Evolutionary conservation across 2,113 vertebrate genomes (phyloP), one percentile per base, ranked within the genome.

Genomic region (Epinephelus moara): DNA sequence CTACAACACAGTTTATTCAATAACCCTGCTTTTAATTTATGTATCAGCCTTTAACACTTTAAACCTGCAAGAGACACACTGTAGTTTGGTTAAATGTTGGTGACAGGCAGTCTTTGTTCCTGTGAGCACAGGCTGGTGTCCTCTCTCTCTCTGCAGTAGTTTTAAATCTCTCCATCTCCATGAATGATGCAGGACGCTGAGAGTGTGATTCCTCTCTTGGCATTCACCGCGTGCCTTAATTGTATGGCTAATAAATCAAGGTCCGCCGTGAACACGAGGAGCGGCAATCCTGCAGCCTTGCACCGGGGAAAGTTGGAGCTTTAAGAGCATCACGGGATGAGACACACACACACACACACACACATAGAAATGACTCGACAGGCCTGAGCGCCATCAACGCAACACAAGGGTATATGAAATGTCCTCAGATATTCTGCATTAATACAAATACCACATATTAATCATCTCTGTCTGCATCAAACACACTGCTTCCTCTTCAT

Each of bases 191-290:
- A 52, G 80, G 17, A 59, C 53, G 74, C 30, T 53, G 11, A 56
- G 69, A 57, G 57, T 60, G 67, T 33, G 92, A 92, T 94, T 91
- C 95, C 95, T 95, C 97, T 97, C 97, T 97, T 97, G 96, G 97
- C 97, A 98, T 98, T 98, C 97, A 97, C 97, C 97, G 97, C 97
- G 97, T 98, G 97, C 97, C 97, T 98, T 98, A 98, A 98, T 97
- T 97, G 96, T 97, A 94, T 84, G 86, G 92, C 95, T 96, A 95
- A 96, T 96, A 96, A 97, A 97, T 97, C 96, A 97, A 97, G 97
- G 97, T 97, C 96, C 96, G 95, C 97, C 95, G 96, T 97, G 97
- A 97, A 97, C 97, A 97, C 96, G 96, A 95, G 96, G 96, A 97
- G 97, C 82, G 93, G 94, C 81, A 94, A 90, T 90, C 95, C 91